These are phyloP conservation scores for Procapra przewalskii DNA, from an alignment of 2,113 vertebrate species.

Conservation along the genomic window DNA sequence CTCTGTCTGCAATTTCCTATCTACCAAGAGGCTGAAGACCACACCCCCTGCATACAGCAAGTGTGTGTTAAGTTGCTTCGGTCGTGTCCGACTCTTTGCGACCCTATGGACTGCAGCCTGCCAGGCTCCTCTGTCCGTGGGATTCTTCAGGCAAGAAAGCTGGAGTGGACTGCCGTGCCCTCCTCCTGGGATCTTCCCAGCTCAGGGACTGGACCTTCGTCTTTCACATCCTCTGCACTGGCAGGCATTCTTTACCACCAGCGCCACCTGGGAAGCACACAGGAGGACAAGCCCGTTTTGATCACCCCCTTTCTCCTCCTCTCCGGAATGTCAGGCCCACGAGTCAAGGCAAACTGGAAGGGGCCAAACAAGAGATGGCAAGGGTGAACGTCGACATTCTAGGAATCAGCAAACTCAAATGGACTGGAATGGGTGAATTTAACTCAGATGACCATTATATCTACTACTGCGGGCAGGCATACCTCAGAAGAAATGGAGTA, in stretches of 20 bases:
- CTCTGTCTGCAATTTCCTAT: background rate
- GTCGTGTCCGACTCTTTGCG: rapidly evolving
- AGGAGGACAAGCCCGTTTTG: background rate
- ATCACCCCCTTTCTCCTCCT: background rate
- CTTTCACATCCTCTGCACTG: background rate
- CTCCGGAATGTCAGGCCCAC: too few relatives aligned
- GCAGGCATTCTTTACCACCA: background rate
- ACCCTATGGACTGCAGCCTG: background rate
- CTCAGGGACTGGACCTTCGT: background rate
- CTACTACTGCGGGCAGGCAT: too few relatives aligned
- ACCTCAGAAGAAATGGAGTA: too few relatives aligned
- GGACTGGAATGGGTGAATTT: too few relatives aligned
- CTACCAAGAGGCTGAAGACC: background rate
- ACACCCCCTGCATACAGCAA: background rate
- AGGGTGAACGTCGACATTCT: too few relatives aligned
- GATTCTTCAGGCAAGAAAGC: background rate
- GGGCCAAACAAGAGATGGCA: too few relatives aligned
- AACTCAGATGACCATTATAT: too few relatives aligned
- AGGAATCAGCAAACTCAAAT: too few relatives aligned
- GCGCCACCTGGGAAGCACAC: background rate
- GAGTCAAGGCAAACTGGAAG: too few relatives aligned
- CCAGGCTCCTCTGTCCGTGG: background rate
- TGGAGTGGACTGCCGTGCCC: background rate
- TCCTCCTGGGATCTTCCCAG: background rate
- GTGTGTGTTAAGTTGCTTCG: background rate